Percentiles rank a stretch among this genome's conserved stretches.
Evolutionary conservation across 2,888 invertebrate species (phyloP).

Genomic region (Halictus quadricinctus): DNA sequence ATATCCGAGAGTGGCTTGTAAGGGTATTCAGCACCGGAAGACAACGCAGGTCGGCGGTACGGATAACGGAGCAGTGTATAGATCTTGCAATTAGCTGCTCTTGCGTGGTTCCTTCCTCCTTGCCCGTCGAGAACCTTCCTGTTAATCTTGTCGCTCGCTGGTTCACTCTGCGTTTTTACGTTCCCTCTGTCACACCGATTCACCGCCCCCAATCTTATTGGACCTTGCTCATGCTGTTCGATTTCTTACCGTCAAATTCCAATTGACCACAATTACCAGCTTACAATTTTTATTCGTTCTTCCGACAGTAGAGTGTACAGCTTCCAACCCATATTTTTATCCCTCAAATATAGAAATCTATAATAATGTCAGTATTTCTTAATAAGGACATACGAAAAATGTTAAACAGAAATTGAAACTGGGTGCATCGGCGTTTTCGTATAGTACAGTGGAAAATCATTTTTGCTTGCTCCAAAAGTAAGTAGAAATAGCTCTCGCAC

Average conservation of each 20-base stretch:
- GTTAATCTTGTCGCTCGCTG: constrained; percentile 52
- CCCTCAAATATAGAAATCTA: neutral
- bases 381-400: neutral
- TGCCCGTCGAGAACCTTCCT: constrained; percentile 54
- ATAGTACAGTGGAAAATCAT: no score
- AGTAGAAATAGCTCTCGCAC: no score
- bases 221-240: neutral
- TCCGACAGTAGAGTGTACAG: no score
- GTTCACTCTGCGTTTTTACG: constrained; percentile 29
- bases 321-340: neutral
- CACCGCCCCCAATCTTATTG: neutral
- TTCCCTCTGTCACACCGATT: neutral
- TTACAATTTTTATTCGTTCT: neutral
- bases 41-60: constrained; percentile 49
- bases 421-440: no score
- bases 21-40: constrained; percentile 67
- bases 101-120: constrained; percentile 68
- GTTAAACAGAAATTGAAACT: no score
- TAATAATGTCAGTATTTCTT: neutral
- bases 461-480: no score
- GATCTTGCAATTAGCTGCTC: constrained; percentile 70
- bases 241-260: neutral
- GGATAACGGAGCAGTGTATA: constrained; percentile 56
- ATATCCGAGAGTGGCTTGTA: constrained; percentile 61
- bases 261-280: neutral